Evolutionary conservation across 2,113 vertebrate species (phyloP).

Genomic region (Lepus europaeus): DNA sequence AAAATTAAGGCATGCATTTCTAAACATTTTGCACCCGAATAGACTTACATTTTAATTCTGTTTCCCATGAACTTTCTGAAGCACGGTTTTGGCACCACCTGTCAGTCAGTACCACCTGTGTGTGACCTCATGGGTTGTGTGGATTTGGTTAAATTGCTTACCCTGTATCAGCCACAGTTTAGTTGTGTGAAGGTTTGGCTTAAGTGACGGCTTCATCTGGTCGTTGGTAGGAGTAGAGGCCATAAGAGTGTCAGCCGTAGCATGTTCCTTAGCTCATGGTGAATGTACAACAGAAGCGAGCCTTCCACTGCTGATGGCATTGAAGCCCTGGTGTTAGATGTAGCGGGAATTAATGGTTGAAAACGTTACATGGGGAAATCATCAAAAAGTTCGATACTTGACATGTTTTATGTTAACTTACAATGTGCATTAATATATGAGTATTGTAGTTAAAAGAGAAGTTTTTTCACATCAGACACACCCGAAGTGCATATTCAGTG

Average conservation of each 20-base stretch:
- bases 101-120: fast-evolving
- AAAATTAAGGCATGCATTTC: too few species aligned
- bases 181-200: neutral
- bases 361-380: neutral
- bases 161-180: neutral
- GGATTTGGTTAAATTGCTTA: neutral
- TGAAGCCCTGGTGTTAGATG: neutral
- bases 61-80: too few species aligned
- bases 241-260: neutral
- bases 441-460: too few species aligned
- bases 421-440: too few species aligned
- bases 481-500: neutral
- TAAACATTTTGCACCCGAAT: too few species aligned
- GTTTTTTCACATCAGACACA: neutral
- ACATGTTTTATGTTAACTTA: neutral
- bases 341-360: neutral
- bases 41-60: too few species aligned
- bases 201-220: too few species aligned
- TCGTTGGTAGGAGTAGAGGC: neutral
- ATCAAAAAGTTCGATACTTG: neutral
- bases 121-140: fast-evolving
- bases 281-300: neutral
- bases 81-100: too few species aligned
- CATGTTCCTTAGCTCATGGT: neutral
- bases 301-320: too few species aligned